A percentile compares a stretch with the other conserved stretches of the same genome.
Evolutionary conservation across 2,797 vertebrate genomes (phyloP).

Genomic region (Labroides dimidiatus): DNA sequence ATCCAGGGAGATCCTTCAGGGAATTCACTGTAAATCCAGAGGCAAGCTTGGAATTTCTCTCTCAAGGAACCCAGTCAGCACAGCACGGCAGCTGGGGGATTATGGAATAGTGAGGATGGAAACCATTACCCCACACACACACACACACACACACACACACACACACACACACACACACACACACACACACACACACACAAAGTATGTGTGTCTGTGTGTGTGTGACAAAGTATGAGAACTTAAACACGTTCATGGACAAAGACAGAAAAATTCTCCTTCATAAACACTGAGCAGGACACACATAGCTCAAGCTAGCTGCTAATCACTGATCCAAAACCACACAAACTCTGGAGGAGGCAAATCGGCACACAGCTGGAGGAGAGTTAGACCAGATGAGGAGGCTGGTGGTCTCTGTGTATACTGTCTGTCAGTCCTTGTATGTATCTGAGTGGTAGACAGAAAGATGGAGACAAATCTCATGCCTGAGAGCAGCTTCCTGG

Average conservation of each 20-base stretch:
- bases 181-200: not conserved
- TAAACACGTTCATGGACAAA: slow-evolving; percentile 24
- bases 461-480: slow-evolving; percentile 63
- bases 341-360: slow-evolving; percentile 68
- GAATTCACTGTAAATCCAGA: slow-evolving; percentile 79
- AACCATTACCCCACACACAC: slow-evolving; percentile 62
- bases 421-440: slow-evolving; percentile 12
- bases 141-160: slow-evolving; percentile 24
- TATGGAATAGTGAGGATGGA: slow-evolving; percentile 76
- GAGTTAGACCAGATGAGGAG: slow-evolving; percentile 68
- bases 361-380: slow-evolving; percentile 77
- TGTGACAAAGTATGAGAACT: slow-evolving; percentile 7
- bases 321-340: slow-evolving; percentile 62
- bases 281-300: slow-evolving; percentile 30
- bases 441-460: slow-evolving; percentile 18
- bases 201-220: too few species aligned
- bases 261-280: slow-evolving; percentile 26
- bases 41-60: slow-evolving; percentile 77
- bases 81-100: slow-evolving; percentile 80
- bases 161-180: not conserved
- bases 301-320: slow-evolving; percentile 38
- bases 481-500: slow-evolving; percentile 64
- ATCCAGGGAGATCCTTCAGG: slow-evolving; percentile 69
- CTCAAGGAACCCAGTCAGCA: slow-evolving; percentile 75
- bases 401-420: slow-evolving; percentile 47